Evolutionary conservation across 2,113 vertebrate species (phyloP), one percentile per base, ranked within the genome.

Genomic region (Anser cygnoides): DNA sequence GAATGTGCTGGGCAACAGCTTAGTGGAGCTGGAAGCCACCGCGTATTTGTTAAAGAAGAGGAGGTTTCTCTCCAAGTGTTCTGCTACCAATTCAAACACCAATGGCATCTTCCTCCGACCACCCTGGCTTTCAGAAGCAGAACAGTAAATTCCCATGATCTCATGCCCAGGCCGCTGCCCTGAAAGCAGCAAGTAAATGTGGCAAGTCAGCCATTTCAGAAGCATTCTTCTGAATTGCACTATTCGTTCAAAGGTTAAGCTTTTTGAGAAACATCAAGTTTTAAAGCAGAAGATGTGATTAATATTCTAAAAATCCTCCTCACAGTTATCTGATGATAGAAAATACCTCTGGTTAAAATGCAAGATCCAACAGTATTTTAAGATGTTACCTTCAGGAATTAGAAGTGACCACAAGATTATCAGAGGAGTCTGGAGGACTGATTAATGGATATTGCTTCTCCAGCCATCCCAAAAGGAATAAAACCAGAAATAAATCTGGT

Each of bases 141-240:
- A 78, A 78, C 77, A 90, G 43, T 55, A 66, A 90, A 90, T 87
- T 95, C 90, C 92, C 92, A 93, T 92, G 79, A 94, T 79, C 86
- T 96, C 93, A 93, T 58, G 68, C 62, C 37, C 17, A 61, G 80
- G 58, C 67, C 89, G 72, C 7, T 87, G 80, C 84, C 57, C 1
- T 0, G 85, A 94, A 94, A 87, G 58, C 89, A 96, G 44, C 11
- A 81, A 49, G 76, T 41, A 77, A 75, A 67, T 75, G 79, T 76
- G 80, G 86, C 49, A 87, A 67, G 49, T 41, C 80, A 90, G 66
- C 39, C 54, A 84, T 89, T 94, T 93, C 93, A 43, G 26, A 76
- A 93, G 55, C 50, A 83, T 31, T 90, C 62, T 66, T 93, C 46
- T 58, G 58, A 77, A 84, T 70, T 61, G 11, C 23, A 41, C 61